Evolutionary conservation across 37 sponge, comb jelly and placozoan species (phyloP).

Genomic region (Spongilla lacustris): DNA sequence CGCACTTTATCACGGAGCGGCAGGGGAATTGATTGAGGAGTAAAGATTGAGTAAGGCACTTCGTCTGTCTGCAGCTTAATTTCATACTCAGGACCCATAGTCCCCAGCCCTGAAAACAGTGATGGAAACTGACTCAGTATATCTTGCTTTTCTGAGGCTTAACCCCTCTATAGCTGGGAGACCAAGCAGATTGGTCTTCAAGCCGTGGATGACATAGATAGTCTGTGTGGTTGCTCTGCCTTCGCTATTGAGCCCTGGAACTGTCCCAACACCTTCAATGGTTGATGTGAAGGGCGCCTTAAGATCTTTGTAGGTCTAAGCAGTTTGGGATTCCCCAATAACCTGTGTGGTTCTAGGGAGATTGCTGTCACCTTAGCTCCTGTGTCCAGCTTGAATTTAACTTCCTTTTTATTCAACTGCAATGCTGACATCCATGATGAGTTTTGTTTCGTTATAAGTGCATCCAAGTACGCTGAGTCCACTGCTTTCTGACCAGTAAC

Average conservation of each 20-base stretch:
- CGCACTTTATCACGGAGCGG: slow-evolving; percentile 32
- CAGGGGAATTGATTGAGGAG: slow-evolving; percentile 42
- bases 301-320: slow-evolving; percentile 18
- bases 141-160: neutral
- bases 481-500: neutral
- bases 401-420: neutral
- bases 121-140: neutral
- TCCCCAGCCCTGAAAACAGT: slow-evolving; percentile 39
- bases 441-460: neutral
- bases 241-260: slow-evolving; percentile 18
- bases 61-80: slow-evolving; percentile 33
- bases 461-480: neutral
- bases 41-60: slow-evolving; percentile 30
- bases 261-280: slow-evolving; percentile 35
- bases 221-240: neutral
- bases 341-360: slow-evolving; percentile 23
- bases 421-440: slow-evolving; percentile 24
- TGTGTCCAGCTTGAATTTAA: slow-evolving; percentile 62
- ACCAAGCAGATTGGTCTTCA: slow-evolving; percentile 32
- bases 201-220: slow-evolving; percentile 9
- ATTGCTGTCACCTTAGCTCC: slow-evolving; percentile 66
- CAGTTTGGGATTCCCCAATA: neutral
- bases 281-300: slow-evolving; percentile 26
- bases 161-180: slow-evolving; percentile 25
- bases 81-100: slow-evolving; percentile 21